Percentiles rank a stretch among this genome's conserved stretches.
Conservation (phyloP, 2,797 vertebrate species). For the Gallinago solitaria region DNA sequence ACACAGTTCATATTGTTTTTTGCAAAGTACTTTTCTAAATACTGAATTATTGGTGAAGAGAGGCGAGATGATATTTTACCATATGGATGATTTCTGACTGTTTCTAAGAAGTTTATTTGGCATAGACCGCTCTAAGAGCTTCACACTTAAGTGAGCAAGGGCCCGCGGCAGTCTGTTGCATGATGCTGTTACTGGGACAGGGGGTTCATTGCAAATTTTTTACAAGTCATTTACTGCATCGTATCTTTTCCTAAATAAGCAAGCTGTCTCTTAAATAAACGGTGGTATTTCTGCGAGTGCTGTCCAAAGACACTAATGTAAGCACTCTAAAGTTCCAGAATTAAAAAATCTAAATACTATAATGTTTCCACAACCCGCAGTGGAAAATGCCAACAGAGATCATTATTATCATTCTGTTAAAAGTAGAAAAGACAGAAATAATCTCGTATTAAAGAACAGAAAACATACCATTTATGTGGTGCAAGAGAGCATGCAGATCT, state of each 20-base stretch:
- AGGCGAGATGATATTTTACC: neutral
- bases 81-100: neutral
- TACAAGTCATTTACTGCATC: constrained; percentile 9
- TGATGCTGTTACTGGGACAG: neutral
- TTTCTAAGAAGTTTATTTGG: constrained; percentile 49
- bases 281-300: neutral
- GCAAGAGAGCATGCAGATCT: neutral
- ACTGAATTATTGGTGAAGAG: neutral
- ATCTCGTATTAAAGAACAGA: neutral
- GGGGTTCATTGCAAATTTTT: neutral
- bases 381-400: neutral
- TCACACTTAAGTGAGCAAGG: neutral
- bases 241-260: neutral
- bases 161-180: neutral
- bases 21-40: neutral
- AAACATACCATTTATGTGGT: neutral
- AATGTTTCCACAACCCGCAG: neutral
- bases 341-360: constrained; percentile 35
- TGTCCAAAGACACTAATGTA: neutral
- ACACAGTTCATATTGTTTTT: neutral
- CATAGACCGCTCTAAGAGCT: neutral
- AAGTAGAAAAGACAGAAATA: neutral
- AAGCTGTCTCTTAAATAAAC: neutral
- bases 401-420: neutral
- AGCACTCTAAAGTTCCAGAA: constrained; percentile 16